Conservation (phyloP, 2,888 invertebrate species). For the Heteromurus nitidus region DNA sequence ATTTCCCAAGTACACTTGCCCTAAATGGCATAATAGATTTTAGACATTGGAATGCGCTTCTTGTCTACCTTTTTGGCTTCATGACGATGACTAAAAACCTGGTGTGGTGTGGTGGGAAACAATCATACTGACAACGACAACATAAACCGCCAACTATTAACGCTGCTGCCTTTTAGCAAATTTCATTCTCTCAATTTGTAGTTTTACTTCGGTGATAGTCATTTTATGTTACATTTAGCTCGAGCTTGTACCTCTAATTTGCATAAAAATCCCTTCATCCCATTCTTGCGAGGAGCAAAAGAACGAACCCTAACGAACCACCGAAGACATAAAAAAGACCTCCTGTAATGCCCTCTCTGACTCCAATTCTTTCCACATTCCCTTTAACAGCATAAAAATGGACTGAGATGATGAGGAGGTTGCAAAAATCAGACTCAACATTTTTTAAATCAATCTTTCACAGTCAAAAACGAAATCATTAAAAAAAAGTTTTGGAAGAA, state of each 20-base stretch:
- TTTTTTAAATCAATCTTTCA: background rate
- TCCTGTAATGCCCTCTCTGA: slow-evolving; percentile 27
- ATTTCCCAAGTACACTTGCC: background rate
- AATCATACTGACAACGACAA: too few relatives aligned
- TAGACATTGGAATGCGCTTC: too few relatives aligned
- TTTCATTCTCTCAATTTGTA: slow-evolving; percentile 18
- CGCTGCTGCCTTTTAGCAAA: background rate
- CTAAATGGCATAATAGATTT: background rate
- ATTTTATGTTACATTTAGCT: background rate
- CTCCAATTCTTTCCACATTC: slow-evolving; percentile 4
- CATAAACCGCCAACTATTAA: slow-evolving; percentile 11
- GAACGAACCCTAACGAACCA: background rate
- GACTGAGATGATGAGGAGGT: slow-evolving; percentile 26
- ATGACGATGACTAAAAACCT: too few relatives aligned
- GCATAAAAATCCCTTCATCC: slow-evolving; percentile 33
- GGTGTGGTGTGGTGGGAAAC: too few relatives aligned
- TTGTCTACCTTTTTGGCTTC: too few relatives aligned
- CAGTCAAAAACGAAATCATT: background rate
- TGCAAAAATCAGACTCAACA: too few relatives aligned
- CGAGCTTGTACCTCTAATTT: slow-evolving; percentile 22
- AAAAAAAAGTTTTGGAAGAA: too few relatives aligned
- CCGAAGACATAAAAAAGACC: slow-evolving; percentile 27
- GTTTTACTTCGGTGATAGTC: slow-evolving; percentile 28
- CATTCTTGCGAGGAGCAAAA: background rate
- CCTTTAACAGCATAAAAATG: too few relatives aligned